A percentile compares a stretch with the other conserved stretches of the same genome.
phyloP scores from a whole-genome alignment of 2,888 invertebrate genomes.

The Cerceris rybyensis region DNA sequence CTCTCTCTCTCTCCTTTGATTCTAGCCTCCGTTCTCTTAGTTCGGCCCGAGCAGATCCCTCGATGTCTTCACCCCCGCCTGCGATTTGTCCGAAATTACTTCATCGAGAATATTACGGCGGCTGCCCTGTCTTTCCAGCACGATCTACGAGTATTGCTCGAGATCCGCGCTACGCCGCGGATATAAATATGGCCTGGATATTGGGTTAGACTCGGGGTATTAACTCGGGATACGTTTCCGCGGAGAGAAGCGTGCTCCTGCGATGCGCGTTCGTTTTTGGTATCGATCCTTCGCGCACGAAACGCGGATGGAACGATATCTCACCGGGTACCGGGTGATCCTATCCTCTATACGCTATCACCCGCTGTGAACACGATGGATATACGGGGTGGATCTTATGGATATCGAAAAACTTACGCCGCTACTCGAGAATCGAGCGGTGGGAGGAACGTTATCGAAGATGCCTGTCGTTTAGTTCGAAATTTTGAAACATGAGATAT shows the following conservation, averaged over 20 bases:
- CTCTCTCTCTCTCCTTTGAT: too few relatives aligned
- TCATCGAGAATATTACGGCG: conserved; percentile 54
- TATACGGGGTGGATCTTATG: too few relatives aligned
- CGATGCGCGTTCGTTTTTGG: background rate
- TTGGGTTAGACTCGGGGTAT: background rate
- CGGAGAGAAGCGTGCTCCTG: background rate
- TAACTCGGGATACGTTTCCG: background rate
- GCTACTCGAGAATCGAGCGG: too few relatives aligned
- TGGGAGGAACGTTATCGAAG: too few relatives aligned
- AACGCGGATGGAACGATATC: background rate
- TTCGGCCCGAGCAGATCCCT: too few relatives aligned
- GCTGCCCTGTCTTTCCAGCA: background rate
- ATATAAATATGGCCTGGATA: conserved; percentile 8
- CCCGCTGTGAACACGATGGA: too few relatives aligned
- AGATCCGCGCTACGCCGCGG: background rate
- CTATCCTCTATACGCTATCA: too few relatives aligned
- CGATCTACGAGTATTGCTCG: background rate
- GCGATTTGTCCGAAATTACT: conserved; percentile 66
- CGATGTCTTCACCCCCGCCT: background rate
- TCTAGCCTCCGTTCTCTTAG: conserved; percentile 42
- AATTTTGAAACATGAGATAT: too few relatives aligned
- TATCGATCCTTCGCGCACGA: too few relatives aligned
- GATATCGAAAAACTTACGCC: too few relatives aligned
- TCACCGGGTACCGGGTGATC: too few relatives aligned
- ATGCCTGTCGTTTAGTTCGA: too few relatives aligned